Percentiles rank a stretch among this genome's conserved stretches.
These are phyloP conservation scores for Polia nebulosa DNA, from an alignment of 2,888 invertebrate species.

Conservation along the genomic window DNA sequence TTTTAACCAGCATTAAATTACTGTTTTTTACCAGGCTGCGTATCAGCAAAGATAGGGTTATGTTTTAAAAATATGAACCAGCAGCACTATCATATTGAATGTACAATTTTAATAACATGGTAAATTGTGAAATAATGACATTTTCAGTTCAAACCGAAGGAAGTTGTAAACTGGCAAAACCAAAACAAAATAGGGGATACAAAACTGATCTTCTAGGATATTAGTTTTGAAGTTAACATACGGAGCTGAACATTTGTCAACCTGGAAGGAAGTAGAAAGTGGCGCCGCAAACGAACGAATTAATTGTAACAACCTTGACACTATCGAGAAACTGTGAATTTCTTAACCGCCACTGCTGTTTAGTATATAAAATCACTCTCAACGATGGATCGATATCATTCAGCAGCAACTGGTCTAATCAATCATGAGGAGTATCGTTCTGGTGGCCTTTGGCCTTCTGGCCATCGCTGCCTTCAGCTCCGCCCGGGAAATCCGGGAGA, in stretches of 20 bases:
- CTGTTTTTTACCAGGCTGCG: neutral
- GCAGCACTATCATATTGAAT: neutral
- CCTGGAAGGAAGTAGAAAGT: slow-evolving; percentile 55
- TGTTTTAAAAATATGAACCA: too few relatives aligned
- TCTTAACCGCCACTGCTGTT: slow-evolving; percentile 70
- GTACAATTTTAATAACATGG: neutral
- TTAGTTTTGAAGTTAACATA: slow-evolving; percentile 11
- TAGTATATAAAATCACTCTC: slow-evolving; percentile 80
- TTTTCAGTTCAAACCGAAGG: neutral
- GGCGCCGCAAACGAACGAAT: slow-evolving; percentile 38
- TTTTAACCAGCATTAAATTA: neutral
- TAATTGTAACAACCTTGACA: slow-evolving; percentile 73
- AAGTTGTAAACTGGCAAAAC: neutral
- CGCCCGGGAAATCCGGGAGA: slow-evolving; percentile 86
- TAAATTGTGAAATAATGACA: neutral
- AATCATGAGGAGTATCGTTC: slow-evolving; percentile 79
- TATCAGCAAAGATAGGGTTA: too few relatives aligned
- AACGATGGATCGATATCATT: slow-evolving; percentile 72
- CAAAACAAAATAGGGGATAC: neutral
- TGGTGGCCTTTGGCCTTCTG: slow-evolving; percentile 81
- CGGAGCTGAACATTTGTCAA: slow-evolving; percentile 28
- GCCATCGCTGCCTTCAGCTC: slow-evolving; percentile 86
- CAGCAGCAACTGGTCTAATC: slow-evolving; percentile 68
- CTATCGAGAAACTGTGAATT: slow-evolving; percentile 71
- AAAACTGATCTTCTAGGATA: neutral